A percentile compares a stretch with the other conserved stretches of the same genome.
Conservation (phyloP, 2,888 invertebrate genomes). For the Himalopsyche tibetana region DNA sequence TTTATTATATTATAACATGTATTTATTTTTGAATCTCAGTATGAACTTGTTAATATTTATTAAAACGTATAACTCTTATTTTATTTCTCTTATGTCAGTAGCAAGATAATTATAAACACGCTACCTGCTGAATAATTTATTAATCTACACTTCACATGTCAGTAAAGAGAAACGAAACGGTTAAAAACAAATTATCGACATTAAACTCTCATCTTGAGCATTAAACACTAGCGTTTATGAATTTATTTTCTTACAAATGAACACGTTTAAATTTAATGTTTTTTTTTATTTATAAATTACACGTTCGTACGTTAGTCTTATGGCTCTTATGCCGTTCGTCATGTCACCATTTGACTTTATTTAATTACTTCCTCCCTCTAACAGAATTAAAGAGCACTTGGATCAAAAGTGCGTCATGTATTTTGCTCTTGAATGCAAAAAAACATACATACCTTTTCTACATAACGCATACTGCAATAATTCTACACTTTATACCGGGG, state of each 20-base stretch:
- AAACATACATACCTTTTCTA: constrained; percentile 10
- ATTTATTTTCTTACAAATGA: background rate
- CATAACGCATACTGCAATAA: background rate
- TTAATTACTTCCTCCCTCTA: constrained; percentile 35
- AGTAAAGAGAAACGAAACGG: background rate
- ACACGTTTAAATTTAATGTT: background rate
- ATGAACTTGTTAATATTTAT: no score
- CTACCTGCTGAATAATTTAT: no score
- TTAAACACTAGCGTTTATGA: background rate
- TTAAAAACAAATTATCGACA: constrained; percentile 3
- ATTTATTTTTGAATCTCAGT: no score
- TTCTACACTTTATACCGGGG: background rate
- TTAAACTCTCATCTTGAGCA: background rate
- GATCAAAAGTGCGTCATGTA: constrained; percentile 24
- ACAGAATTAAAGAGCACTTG: constrained; percentile 27
- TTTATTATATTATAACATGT: no score
- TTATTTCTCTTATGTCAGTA: no score
- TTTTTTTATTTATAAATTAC: background rate
- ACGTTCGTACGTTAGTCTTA: background rate
- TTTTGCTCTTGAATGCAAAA: background rate
- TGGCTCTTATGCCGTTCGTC: no score
- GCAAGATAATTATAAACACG: no score
- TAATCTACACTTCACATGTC: background rate
- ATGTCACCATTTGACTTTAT: constrained; percentile 10
- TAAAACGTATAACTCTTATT: no score